Evolutionary conservation across 2,113 vertebrate genomes (phyloP).

Genomic region (Bufo gargarizans): DNA sequence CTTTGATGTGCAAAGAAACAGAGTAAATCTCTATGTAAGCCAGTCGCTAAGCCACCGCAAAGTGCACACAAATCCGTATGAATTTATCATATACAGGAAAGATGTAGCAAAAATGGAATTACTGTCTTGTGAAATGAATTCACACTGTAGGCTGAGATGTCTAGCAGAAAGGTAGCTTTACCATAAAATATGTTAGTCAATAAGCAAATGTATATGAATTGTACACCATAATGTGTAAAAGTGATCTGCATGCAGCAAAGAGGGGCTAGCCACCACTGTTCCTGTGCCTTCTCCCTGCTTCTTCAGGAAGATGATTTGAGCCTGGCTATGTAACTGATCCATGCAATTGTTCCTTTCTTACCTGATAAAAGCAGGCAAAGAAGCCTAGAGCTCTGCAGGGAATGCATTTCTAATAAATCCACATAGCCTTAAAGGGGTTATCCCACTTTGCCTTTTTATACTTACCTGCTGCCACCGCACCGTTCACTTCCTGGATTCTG

Average conservation of each 20-base stretch:
- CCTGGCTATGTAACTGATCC: too few species aligned
- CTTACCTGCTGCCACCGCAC: too few species aligned
- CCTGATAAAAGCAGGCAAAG: too few species aligned
- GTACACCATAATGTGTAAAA: neutral
- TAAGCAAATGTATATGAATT: neutral
- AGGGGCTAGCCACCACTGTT: neutral
- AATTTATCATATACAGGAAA: neutral
- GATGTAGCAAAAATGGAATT: constrained; percentile 4
- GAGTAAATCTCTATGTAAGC: constrained; percentile 12
- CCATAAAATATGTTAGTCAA: neutral
- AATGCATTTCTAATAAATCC: too few species aligned
- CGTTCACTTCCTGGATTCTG: too few species aligned
- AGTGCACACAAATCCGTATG: constrained; percentile 19
- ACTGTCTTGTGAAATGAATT: constrained; percentile 5
- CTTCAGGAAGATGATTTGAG: neutral
- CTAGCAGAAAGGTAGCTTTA: neutral
- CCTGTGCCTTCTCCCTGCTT: neutral
- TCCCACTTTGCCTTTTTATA: too few species aligned
- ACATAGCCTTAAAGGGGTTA: too few species aligned
- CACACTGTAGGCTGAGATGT: neutral
- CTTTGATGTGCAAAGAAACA: neutral
- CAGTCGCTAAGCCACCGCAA: neutral
- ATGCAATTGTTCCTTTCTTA: too few species aligned
- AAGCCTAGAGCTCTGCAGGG: too few species aligned
- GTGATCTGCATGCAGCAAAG: neutral